phyloP scores from a whole-genome alignment of 2,113 vertebrate genomes.

The Scortum barcoo region DNA sequence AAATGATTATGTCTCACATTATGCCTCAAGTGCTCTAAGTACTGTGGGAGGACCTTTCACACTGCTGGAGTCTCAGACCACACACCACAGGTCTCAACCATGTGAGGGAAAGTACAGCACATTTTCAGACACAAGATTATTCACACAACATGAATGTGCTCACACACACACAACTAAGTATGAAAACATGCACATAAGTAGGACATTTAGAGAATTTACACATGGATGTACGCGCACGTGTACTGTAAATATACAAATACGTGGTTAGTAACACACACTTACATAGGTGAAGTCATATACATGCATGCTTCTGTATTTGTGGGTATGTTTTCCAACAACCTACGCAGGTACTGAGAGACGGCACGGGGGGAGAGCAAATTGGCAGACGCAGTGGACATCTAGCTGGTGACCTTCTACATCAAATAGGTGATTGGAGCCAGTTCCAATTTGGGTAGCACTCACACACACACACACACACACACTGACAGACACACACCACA shows the following conservation, averaged over 20 bases:
- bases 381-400: slow-evolving; percentile 49
- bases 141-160: neutral
- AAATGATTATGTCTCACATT: slow-evolving; percentile 69
- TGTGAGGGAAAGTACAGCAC: neutral
- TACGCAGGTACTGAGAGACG: slow-evolving; percentile 6
- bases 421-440: slow-evolving; percentile 72
- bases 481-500: slow-evolving; percentile 1
- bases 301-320: neutral
- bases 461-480: neutral
- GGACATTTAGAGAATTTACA: neutral
- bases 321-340: slow-evolving; percentile 11
- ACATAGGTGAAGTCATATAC: neutral
- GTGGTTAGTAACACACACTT: neutral
- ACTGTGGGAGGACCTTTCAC: slow-evolving; percentile 37
- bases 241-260: neutral
- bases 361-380: slow-evolving; percentile 17
- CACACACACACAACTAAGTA: neutral
- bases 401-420: slow-evolving; percentile 77
- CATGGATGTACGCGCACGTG: neutral
- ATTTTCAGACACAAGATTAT: neutral
- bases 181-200: neutral
- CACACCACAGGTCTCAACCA: neutral
- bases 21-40: slow-evolving; percentile 55
- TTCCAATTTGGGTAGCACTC: slow-evolving; percentile 35
- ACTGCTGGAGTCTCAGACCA: slow-evolving; percentile 20